Conservation (phyloP, 2,797 vertebrate species). For the Sebastes minor region DNA sequence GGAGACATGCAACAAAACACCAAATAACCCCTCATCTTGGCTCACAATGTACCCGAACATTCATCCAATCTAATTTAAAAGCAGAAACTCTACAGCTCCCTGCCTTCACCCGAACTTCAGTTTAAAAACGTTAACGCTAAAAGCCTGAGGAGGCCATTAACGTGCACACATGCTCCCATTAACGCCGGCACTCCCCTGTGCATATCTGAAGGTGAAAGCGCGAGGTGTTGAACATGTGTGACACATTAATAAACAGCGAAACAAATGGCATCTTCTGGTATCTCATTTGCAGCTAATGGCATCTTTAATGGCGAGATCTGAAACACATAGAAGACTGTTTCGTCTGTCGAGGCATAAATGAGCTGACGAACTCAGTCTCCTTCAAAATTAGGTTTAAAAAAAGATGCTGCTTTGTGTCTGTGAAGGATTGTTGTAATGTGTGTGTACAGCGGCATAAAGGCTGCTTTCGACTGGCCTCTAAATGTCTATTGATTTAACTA, state of each 20-base stretch:
- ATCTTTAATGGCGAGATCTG: slow-evolving; percentile 1
- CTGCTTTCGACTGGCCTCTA: neutral
- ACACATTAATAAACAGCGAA: slow-evolving; percentile 21
- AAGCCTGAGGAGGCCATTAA: slow-evolving; percentile 30
- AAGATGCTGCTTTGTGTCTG: neutral
- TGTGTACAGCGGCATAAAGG: neutral
- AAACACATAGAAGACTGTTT: neutral
- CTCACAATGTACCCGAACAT: slow-evolving; percentile 16
- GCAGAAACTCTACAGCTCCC: neutral
- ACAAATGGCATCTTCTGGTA: slow-evolving; percentile 3
- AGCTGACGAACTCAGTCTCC: neutral
- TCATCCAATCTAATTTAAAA: neutral
- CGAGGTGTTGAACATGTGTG: slow-evolving; percentile 23
- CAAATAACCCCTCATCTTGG: neutral
- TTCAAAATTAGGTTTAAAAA: neutral
- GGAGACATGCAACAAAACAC: neutral
- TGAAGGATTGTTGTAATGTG: neutral
- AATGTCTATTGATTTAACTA: slow-evolving; percentile 1
- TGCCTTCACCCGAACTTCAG: neutral
- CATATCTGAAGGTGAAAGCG: slow-evolving; percentile 26
- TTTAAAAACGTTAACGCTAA: neutral
- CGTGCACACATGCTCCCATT: slow-evolving; percentile 22
- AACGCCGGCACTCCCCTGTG: neutral
- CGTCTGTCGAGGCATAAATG: neutral
- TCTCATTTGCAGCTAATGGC: slow-evolving; percentile 18